These are phyloP conservation scores for Emmelina monodactyla DNA, from an alignment of 2,888 invertebrate genomes.

Conservation along the genomic window DNA sequence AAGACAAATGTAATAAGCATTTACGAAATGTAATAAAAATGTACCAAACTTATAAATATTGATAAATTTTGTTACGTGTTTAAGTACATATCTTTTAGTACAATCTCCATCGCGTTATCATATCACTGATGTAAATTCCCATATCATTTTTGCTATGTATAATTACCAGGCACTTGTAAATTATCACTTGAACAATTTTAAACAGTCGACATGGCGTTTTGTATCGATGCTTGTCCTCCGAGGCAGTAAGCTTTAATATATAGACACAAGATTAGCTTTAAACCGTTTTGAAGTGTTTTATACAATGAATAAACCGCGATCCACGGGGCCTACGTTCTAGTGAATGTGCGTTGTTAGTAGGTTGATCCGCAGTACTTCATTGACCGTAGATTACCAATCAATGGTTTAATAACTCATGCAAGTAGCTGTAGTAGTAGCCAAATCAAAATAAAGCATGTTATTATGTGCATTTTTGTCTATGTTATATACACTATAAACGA, in stretches of 20 bases:
- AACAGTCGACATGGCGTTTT: too few species aligned
- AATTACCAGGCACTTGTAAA: constrained; percentile 34
- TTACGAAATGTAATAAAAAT: constrained; percentile 37
- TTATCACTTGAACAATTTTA: constrained; percentile 1
- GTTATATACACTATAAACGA: constrained; percentile 39
- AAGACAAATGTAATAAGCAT: constrained; percentile 58
- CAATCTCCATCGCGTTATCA: constrained; percentile 56
- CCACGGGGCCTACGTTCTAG: constrained; percentile 43
- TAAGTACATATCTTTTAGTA: constrained; percentile 65
- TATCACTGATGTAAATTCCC: constrained; percentile 63
- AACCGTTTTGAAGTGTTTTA: constrained; percentile 35
- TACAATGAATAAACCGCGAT: constrained; percentile 19
- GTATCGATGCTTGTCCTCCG: constrained; percentile 5
- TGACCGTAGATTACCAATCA: constrained; percentile 50
- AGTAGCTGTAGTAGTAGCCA: constrained; percentile 56
- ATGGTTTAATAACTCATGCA: constrained; percentile 51
- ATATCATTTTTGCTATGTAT: constrained; percentile 61
- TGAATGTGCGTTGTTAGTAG: constrained; percentile 31
- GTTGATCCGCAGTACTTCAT: constrained; percentile 18
- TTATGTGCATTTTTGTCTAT: constrained; percentile 50
- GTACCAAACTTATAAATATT: constrained; percentile 47
- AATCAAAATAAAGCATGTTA: constrained; percentile 46
- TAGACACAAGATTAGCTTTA: constrained; percentile 27
- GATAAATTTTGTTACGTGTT: constrained; percentile 41
- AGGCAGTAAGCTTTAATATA: constrained; percentile 46